Percentiles rank a stretch among this genome's conserved stretches.
Evolutionary conservation across 2,797 vertebrate species (phyloP).

Genomic region (Clarias laeviceps): DNA sequence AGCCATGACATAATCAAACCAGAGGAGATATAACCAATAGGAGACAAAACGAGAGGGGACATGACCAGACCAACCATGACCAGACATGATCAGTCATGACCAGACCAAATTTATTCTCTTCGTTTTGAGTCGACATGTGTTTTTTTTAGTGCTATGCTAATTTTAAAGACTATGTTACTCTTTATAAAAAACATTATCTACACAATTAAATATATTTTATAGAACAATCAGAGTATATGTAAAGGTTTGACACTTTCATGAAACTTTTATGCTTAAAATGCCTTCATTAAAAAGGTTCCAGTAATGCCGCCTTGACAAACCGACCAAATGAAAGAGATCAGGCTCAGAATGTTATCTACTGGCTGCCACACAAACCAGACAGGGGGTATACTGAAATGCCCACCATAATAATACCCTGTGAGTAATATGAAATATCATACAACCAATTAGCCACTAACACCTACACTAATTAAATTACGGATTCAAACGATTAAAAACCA

Average conservation of each 20-base stretch:
- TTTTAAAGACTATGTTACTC: no score
- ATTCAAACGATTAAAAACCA: slow-evolving; percentile 2
- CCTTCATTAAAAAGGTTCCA: not conserved
- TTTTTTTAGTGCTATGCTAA: no score
- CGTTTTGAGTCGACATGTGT: not conserved
- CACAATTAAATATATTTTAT: not conserved
- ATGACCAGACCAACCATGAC: no score
- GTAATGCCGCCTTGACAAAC: not conserved
- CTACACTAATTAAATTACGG: not conserved
- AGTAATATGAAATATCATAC: not conserved
- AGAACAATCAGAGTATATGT: not conserved
- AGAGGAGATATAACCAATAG: no score
- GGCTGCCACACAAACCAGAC: not conserved
- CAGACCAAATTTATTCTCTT: not conserved
- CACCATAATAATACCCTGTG: not conserved
- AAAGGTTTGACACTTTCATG: not conserved
- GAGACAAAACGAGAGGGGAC: no score
- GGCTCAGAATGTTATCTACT: not conserved
- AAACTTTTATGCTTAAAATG: not conserved
- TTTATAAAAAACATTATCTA: not conserved
- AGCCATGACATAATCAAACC: not conserved
- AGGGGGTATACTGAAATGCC: not conserved
- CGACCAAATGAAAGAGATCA: not conserved
- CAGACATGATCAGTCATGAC: not conserved
- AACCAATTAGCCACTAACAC: not conserved